These are phyloP conservation scores for Phrixothrix hirtus DNA, from an alignment of 2,888 invertebrate species.

Conservation along the genomic window DNA sequence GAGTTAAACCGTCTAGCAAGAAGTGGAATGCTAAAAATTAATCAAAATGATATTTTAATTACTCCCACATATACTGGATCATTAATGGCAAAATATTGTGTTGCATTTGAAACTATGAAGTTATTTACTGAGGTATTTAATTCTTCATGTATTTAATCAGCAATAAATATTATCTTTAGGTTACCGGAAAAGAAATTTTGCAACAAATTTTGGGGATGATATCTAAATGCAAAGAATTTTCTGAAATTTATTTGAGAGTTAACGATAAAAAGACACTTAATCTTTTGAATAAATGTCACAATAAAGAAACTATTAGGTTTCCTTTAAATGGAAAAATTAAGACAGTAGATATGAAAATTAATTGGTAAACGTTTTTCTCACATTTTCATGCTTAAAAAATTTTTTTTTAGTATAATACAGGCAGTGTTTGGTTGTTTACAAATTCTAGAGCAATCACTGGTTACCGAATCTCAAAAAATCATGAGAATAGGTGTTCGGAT, in stretches of 20 bases:
- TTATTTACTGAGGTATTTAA: slow-evolving; percentile 63
- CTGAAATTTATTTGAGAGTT: slow-evolving; percentile 68
- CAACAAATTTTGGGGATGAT: slow-evolving; percentile 61
- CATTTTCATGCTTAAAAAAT: slow-evolving; percentile 1
- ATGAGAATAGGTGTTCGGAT: slow-evolving; percentile 70
- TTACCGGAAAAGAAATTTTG: slow-evolving; percentile 63
- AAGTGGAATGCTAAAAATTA: slow-evolving; percentile 65
- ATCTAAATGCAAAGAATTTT: slow-evolving; percentile 68
- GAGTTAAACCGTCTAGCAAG: slow-evolving; percentile 70
- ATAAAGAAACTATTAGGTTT: slow-evolving; percentile 64
- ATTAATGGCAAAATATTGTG: slow-evolving; percentile 72
- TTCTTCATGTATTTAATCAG: not conserved
- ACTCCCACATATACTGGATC: slow-evolving; percentile 66
- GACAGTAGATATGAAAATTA: slow-evolving; percentile 75
- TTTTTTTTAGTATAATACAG: slow-evolving; percentile 68
- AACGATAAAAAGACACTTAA: slow-evolving; percentile 73
- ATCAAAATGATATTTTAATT: slow-evolving; percentile 60
- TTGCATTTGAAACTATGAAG: slow-evolving; percentile 77
- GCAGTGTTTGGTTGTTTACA: slow-evolving; percentile 71
- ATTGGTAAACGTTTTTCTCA: slow-evolving; percentile 59
- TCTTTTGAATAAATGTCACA: slow-evolving; percentile 67
- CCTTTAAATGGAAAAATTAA: slow-evolving; percentile 73
- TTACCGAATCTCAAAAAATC: slow-evolving; percentile 71
- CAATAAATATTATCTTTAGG: slow-evolving; percentile 49
- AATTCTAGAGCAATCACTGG: slow-evolving; percentile 68